Evolutionary conservation across 2,797 vertebrate genomes (phyloP), one percentile per base, ranked within the genome.

Genomic region (Sebastiscus albofasciatus): DNA sequence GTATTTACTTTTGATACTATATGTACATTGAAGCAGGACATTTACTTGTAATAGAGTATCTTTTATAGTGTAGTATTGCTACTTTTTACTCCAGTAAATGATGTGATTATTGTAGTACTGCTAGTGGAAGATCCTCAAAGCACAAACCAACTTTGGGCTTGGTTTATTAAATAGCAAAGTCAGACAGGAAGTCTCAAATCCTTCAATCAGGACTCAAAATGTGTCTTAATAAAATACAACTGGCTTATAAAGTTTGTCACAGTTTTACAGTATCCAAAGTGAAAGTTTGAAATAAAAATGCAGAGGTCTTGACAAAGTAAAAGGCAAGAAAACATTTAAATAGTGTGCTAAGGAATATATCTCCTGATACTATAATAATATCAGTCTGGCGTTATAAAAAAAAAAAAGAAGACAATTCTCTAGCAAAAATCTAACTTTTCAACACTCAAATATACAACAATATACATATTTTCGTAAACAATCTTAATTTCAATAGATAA

Each of bases 81-180:
- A 13, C 9, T 61, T 75, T 29, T 29, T 4, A 31, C 10, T n/a
- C 8, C 6, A 65, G 31, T 55, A 49, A 69, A 69, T n/a, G 3
- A 42, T 31, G 1, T 0, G 9, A 39, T 54, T 33, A 31, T 54
- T 46, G 22, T 12, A 33, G 20, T 46, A 27, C 39, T 54, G 61
- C 54, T 24, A 78, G 26, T 65, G 26, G 66, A 88, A 80, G 69
- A 86, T 70, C n/a, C 24, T 79, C 46, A 58, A 86, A 89, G 78
- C 73, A 86, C 68, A 90, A 88, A 88, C 71, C 86, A 87, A 79
- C 67, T 88, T 61, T 62, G 56, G 78, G 80, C 81, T 96, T 96
- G 96, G 93, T 98, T 99, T 98, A 98, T 98, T 99, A 97, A 98
- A 98, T 98, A 98, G 96, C 97, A 97, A 95, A 96, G 94, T 95